Evolutionary conservation across 1,140 invertebrate species (phyloP).

Genomic region (Megalopta genalis): DNA sequence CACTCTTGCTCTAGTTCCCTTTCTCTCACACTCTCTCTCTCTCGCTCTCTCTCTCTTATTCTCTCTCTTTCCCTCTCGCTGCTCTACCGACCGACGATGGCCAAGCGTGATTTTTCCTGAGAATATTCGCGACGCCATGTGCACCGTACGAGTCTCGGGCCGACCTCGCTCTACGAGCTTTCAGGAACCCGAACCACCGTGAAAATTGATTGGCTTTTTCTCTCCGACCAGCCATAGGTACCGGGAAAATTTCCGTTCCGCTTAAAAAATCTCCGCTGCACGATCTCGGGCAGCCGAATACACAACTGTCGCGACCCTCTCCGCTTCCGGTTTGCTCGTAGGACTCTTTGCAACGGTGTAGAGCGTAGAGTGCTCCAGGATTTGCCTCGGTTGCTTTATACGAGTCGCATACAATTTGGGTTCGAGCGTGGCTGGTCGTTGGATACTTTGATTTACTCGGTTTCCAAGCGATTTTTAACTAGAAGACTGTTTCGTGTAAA

Average conservation of each 20-base stretch:
- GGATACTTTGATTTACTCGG: no score
- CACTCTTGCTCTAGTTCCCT: background rate
- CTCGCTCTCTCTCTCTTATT: background rate
- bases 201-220: conserved; percentile 52
- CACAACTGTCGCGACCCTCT: no score
- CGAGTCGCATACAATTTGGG: no score
- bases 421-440: no score
- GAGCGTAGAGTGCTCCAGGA: no score
- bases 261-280: background rate
- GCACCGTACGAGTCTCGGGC: conserved; percentile 24
- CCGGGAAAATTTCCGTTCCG: background rate
- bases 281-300: background rate
- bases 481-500: no score
- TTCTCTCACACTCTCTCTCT: conserved; percentile 11
- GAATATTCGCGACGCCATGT: conserved; percentile 47
- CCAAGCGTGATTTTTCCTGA: conserved; percentile 51
- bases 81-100: conserved; percentile 39
- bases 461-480: no score
- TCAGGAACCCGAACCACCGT: conserved; percentile 19
- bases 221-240: background rate
- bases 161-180: conserved; percentile 12
- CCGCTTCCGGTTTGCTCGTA: no score
- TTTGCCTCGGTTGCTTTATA: no score
- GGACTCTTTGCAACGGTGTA: no score
- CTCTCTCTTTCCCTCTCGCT: conserved; percentile 31